Conservation (phyloP, 2,797 vertebrate genomes). For the Gymnocypris eckloni region DNA sequence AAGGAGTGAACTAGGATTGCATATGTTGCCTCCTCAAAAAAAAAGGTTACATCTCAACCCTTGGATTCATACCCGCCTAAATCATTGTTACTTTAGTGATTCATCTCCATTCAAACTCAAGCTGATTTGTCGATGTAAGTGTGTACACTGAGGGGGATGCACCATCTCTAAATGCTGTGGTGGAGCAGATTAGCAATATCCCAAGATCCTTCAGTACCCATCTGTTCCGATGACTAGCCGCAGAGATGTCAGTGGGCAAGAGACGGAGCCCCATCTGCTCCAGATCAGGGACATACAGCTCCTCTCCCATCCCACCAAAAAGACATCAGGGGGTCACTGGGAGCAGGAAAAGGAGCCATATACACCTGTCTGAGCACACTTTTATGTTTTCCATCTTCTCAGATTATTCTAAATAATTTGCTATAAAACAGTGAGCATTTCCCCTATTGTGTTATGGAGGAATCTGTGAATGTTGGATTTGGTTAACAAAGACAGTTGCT, state of each 20-base stretch:
- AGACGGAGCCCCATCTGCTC: constrained; percentile 72
- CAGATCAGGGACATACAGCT: constrained; percentile 43
- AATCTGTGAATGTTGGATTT: background rate
- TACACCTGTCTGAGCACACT: constrained; percentile 33
- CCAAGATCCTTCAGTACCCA: constrained; percentile 72
- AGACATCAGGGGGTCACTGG: constrained; percentile 33
- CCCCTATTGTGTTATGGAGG: constrained; percentile 7
- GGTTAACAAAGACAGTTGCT: constrained; percentile 26
- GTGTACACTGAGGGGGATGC: constrained; percentile 51
- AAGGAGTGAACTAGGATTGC: background rate
- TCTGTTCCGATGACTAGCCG: constrained; percentile 68
- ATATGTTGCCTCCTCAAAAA: background rate
- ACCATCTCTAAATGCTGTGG: constrained; percentile 59
- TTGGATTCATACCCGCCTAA: constrained; percentile 8
- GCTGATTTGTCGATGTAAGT: constrained; percentile 45
- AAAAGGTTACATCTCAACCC: background rate
- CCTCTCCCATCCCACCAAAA: constrained; percentile 19
- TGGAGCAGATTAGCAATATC: constrained; percentile 74
- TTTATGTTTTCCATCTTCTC: background rate
- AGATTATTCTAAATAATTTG: background rate
- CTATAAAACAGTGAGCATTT: background rate
- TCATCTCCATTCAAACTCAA: constrained; percentile 30
- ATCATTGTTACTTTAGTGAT: constrained; percentile 3
- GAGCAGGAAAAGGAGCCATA: constrained; percentile 7
- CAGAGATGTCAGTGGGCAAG: constrained; percentile 55